These are phyloP conservation scores for Platycheirus albimanus DNA, from an alignment of 2,888 invertebrate genomes.

Conservation along the genomic window DNA sequence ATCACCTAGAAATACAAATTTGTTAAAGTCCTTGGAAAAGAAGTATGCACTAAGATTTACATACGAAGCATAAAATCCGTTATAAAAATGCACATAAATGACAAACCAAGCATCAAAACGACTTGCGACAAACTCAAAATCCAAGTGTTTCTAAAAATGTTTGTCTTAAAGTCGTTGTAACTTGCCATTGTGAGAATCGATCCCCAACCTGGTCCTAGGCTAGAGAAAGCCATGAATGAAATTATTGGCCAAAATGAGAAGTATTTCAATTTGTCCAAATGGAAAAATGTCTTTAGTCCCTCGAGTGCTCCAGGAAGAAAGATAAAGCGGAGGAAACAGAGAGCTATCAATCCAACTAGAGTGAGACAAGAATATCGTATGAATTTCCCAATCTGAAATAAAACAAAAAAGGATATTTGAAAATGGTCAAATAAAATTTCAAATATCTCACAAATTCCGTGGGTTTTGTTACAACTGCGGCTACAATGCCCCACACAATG, in stretches of 20 bases:
- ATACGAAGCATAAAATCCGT: constrained; percentile 76
- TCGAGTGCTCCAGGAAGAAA: constrained; percentile 43
- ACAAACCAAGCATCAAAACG: constrained; percentile 83
- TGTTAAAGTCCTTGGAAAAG: too few relatives aligned
- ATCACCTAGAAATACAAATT: neutral
- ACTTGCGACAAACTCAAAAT: constrained; percentile 77
- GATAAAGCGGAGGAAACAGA: constrained; percentile 71
- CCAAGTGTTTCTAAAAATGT: constrained; percentile 84
- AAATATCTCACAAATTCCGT: constrained; percentile 23
- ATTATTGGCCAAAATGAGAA: constrained; percentile 45
- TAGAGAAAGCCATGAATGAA: constrained; percentile 35
- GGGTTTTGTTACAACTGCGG: constrained; percentile 8
- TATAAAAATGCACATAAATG: constrained; percentile 77
- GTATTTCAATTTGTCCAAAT: neutral
- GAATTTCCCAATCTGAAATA: constrained; percentile 78
- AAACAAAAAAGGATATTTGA: neutral
- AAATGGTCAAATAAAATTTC: too few relatives aligned
- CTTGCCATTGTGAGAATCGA: constrained; percentile 66
- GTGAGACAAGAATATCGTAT: constrained; percentile 78
- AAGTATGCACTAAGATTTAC: constrained; percentile 54
- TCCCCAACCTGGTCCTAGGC: constrained; percentile 65
- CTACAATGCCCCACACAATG: constrained; percentile 35
- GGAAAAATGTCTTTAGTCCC: neutral
- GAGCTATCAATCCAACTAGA: constrained; percentile 75
- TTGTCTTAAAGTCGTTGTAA: constrained; percentile 86